Percentiles rank a stretch among this genome's conserved stretches.
Evolutionary conservation across 2,113 vertebrate species (phyloP).

Genomic region (Bambusicola thoracicus): DNA sequence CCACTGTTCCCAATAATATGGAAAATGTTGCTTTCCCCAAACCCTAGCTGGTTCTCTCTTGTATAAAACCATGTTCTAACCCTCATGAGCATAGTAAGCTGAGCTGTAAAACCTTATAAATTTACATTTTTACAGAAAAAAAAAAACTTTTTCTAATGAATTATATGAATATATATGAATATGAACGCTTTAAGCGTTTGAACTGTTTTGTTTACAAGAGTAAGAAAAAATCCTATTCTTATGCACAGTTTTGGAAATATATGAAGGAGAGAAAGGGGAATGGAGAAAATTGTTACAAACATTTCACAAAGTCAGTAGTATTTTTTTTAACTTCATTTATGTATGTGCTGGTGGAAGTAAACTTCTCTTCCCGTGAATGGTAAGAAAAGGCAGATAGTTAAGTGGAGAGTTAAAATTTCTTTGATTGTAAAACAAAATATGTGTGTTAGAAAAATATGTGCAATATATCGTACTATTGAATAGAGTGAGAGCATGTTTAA

Average conservation of each 20-base stretch:
- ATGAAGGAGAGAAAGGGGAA: neutral
- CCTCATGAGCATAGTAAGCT: constrained; percentile 40
- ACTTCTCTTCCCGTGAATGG: neutral
- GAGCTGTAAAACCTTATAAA: constrained; percentile 34
- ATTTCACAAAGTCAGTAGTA: neutral
- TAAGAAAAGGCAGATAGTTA: neutral
- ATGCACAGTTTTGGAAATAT: neutral
- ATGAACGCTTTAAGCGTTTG: neutral
- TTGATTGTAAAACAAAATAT: neutral
- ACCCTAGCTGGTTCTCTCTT: neutral
- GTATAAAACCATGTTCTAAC: constrained; percentile 49
- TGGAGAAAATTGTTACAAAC: neutral
- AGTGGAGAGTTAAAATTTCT: neutral
- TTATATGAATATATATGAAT: too few species aligned
- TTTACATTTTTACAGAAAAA: constrained; percentile 33
- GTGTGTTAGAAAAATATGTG: neutral
- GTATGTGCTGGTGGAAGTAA: rapidly evolving
- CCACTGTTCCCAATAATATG: constrained; percentile 65
- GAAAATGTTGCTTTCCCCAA: constrained; percentile 56
- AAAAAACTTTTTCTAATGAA: neutral
- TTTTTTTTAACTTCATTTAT: neutral
- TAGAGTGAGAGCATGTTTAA: neutral
- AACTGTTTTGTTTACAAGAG: neutral
- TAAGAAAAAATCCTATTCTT: neutral
- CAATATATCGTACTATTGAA: neutral